phyloP scores from a whole-genome alignment of 37 sponge, comb jelly and placozoan species.

The Mnemiopsis leidyi region DNA sequence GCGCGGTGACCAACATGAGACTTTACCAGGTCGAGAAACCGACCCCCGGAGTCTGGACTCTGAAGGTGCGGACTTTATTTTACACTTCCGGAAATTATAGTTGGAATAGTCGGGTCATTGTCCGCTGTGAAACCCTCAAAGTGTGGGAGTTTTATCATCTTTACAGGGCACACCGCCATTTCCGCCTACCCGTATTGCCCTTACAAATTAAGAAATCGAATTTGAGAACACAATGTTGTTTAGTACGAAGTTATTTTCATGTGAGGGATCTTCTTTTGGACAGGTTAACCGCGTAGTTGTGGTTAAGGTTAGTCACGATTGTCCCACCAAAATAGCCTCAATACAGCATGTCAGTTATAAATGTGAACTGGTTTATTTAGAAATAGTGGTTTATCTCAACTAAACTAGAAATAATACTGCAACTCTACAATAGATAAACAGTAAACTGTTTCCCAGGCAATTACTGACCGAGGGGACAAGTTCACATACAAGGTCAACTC shows the following conservation, averaged over 20 bases:
- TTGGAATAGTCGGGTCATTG: too few species aligned
- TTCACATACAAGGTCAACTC: slow-evolving; percentile 32
- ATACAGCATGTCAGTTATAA: too few species aligned
- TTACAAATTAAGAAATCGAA: not conserved
- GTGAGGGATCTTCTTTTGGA: too few species aligned
- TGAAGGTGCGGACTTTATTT: not conserved
- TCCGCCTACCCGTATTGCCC: not conserved
- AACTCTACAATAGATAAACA: too few species aligned
- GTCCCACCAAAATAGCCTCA: too few species aligned
- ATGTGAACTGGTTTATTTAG: too few species aligned
- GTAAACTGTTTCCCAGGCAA: not conserved
- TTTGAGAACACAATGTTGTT: not conserved
- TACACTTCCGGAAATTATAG: too few species aligned
- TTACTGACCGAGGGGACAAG: slow-evolving; percentile 4
- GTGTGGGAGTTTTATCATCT: not conserved
- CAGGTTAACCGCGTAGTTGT: too few species aligned
- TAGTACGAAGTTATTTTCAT: too few species aligned
- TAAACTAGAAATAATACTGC: too few species aligned
- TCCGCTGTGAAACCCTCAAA: not conserved
- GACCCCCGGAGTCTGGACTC: not conserved
- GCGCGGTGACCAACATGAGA: slow-evolving; percentile 21
- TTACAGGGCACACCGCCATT: not conserved
- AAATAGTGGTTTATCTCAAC: too few species aligned
- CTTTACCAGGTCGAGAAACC: not conserved
- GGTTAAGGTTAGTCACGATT: too few species aligned